Evolutionary conservation across 1,140 invertebrate species (phyloP).

Genomic region (Doryteuthis pealeii): DNA sequence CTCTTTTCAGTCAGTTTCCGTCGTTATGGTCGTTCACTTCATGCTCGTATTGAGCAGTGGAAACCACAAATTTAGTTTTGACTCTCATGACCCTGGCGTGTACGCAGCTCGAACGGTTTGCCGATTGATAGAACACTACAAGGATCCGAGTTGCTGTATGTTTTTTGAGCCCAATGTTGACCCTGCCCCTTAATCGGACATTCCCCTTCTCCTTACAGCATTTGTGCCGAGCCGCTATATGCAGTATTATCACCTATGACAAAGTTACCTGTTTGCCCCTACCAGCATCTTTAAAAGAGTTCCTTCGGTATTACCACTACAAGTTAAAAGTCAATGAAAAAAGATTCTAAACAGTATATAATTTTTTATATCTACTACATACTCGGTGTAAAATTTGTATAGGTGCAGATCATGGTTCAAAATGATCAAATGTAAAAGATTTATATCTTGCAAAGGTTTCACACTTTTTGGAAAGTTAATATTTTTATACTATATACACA

Average conservation of each 20-base stretch:
- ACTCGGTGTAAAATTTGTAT: too few species aligned
- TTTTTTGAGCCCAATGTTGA: slow-evolving; percentile 98
- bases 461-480: too few species aligned
- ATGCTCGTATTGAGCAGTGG: slow-evolving; percentile 96
- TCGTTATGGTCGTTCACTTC: slow-evolving; percentile 90
- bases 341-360: slow-evolving; percentile 26
- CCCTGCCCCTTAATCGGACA: slow-evolving; percentile 83
- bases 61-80: slow-evolving; percentile 95
- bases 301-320: slow-evolving; percentile 96
- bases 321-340: slow-evolving; percentile 89
- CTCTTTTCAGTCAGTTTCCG: slow-evolving; percentile 96
- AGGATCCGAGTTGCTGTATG: slow-evolving; percentile 96
- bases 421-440: too few species aligned
- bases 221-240: slow-evolving; percentile 83
- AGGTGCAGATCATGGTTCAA: too few species aligned
- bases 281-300: slow-evolving; percentile 83
- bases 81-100: slow-evolving; percentile 94
- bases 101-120: slow-evolving; percentile 86
- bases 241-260: slow-evolving; percentile 81
- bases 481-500: too few species aligned
- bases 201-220: slow-evolving; percentile 90
- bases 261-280: slow-evolving; percentile 70
- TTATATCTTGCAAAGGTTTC: too few species aligned
- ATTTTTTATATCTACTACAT: too few species aligned
- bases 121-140: slow-evolving; percentile 93